These are phyloP conservation scores for Octodon degus DNA, from an alignment of 2,113 vertebrate species.

Conservation along the genomic window DNA sequence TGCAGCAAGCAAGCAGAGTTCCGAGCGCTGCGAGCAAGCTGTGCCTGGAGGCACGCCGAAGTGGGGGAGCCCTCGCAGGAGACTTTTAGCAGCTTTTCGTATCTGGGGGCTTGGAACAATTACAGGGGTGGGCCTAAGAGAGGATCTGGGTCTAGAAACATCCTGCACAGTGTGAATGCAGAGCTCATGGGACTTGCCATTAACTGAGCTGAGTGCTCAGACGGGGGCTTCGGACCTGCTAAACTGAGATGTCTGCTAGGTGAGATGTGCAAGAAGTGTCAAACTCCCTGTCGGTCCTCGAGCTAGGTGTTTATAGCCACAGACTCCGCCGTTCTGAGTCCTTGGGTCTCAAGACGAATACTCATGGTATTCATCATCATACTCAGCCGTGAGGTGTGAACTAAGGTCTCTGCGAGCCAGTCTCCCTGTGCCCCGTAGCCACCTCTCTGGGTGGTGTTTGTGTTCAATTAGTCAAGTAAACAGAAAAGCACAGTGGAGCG, in stretches of 20 bases:
- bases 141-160: background rate
- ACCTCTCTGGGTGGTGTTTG: accelerated
- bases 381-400: background rate
- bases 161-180: background rate
- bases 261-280: background rate
- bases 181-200: background rate
- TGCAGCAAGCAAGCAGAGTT: too few relatives aligned
- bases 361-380: background rate
- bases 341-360: background rate
- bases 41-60: background rate
- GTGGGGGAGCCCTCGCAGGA: background rate
- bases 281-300: background rate
- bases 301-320: background rate
- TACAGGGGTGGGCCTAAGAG: background rate
- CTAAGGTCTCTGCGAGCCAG: background rate
- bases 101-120: background rate
- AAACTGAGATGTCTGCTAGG: background rate
- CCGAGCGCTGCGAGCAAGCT: accelerated
- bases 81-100: background rate
- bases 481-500: background rate
- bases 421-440: background rate
- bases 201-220: background rate
- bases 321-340: background rate
- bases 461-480: background rate
- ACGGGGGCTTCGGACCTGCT: accelerated